Base-by-base conservation (phyloP, 2,797 vertebrate genomes). In the Spondyliosoma cantharus region DNA sequence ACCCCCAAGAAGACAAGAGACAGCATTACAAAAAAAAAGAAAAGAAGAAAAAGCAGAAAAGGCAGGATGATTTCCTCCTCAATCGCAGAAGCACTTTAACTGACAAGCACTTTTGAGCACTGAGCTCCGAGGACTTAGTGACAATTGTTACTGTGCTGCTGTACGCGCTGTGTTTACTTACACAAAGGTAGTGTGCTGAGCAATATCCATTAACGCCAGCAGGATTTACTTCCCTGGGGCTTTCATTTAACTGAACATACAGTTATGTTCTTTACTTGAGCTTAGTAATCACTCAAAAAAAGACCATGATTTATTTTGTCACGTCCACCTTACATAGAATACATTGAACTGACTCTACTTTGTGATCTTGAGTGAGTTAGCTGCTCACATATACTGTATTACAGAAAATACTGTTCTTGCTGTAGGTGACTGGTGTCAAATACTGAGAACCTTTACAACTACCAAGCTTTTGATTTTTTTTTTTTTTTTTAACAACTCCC, bases 1-100 rank as follows among this genome's bases (percentile, higher is more conserved):
- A 52, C 49, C 75, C 64, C 49, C 61, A 87, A 81, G 69, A 86
- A 76, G 77, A 86, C 74, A 57, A 84, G 62, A 83, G 76, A 77
- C 29, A 3, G 48, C 42, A 66, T 78, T 80, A 66, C 78, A 86
- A 57, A 68, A 79, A 32, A 37, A 8, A 46, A 5, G 32, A 74
- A 80, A 85, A 49, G 63, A 2, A 71, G 29, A 77, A 25, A 3
- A 20, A 71, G 50, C 15, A 62, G 66, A 81, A 65, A 71, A 71
- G 19, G n/a, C 53, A 19, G 43, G 70, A 74, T 66, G 50, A 74
- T 83, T 87, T 84, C 42, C 69, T 83, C 54, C 29, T 83, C 63
- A 37, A 71, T 48, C 20, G 46, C 66, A 77, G 62, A 78, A 86
- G 64, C 54, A 87, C 71, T 87, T 73, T 29, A 60, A 71, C 71